phyloP scores from a whole-genome alignment of 1,140 invertebrate species.

The honey bee (Apis mellifera) region Amel_HAv3.1 CM009931.2:11863001-11863500 shows the following conservation, averaged over 20 bases:
- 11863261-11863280: background rate
- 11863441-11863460: background rate
- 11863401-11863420: background rate
- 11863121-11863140: too few relatives aligned
- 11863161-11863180: too few relatives aligned
- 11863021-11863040: too few relatives aligned
- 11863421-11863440: background rate
- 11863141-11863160: too few relatives aligned
- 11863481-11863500: background rate
- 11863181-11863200: background rate
- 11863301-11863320: background rate
- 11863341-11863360: background rate
- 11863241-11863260: background rate
- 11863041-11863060: background rate
- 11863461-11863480: too few relatives aligned
- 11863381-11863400: background rate
- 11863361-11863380: background rate
- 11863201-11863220: background rate
- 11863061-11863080: background rate
- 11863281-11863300: background rate
- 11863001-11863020: background rate
- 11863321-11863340: background rate
- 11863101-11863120: too few relatives aligned
- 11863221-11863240: too few relatives aligned
- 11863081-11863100: background rate